These are phyloP conservation scores for Thomomys bottae DNA, from an alignment of 2,113 vertebrate genomes.

Conservation along the genomic window DNA sequence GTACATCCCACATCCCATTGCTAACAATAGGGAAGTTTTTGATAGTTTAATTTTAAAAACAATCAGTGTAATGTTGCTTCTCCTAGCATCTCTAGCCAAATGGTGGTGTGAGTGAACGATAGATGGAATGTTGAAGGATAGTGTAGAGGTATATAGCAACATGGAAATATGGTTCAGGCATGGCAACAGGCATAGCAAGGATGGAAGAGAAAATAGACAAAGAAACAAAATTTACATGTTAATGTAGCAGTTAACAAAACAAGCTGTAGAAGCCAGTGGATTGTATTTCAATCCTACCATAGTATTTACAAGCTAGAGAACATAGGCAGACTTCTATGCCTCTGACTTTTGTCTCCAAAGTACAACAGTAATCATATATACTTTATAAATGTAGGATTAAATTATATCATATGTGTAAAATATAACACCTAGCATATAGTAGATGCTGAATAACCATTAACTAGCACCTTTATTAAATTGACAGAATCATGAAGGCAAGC, in stretches of 20 bases:
- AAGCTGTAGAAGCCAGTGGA: not conserved
- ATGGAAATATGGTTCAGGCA: not conserved
- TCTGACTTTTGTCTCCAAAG: slow-evolving; percentile 7
- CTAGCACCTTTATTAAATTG: not conserved
- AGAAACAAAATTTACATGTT: not conserved
- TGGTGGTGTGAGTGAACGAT: not conserved
- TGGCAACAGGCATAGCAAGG: not conserved
- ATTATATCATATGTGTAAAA: slow-evolving; percentile 1
- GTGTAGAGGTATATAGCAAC: not conserved
- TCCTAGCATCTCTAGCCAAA: not conserved
- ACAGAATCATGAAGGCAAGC: not conserved
- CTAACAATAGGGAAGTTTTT: not conserved
- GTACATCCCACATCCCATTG: not conserved
- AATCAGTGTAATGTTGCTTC: not conserved
- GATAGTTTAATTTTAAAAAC: slow-evolving; percentile 1
- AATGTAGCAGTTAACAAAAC: not conserved
- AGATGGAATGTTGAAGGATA: not conserved
- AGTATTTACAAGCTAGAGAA: not conserved
- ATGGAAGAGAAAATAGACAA: not conserved
- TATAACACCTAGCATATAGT: not conserved
- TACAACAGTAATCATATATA: not conserved
- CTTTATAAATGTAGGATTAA: not conserved
- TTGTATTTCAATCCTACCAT: not conserved
- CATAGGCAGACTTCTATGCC: not conserved
- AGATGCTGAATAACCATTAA: not conserved